Base-by-base conservation (phyloP, 2,113 vertebrate species). In the Notothenia rossii region DNA sequence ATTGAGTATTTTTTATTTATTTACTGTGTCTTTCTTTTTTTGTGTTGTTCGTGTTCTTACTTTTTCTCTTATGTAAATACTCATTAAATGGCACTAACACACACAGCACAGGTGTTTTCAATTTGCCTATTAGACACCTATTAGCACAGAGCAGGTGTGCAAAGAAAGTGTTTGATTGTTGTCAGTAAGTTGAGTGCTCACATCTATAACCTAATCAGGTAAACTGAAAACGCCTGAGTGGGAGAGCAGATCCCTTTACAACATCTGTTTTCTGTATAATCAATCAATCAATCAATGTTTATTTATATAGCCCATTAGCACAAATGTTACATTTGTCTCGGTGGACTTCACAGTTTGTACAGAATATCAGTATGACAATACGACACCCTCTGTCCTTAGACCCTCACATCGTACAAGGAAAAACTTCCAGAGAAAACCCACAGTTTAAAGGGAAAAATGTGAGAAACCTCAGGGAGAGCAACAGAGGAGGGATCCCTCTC, bases 1-100 rank as follows among this genome's bases (percentile, higher is more conserved):
- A 11, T 40, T 40, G 5, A 7, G 36, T 40, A 5, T 13, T 29
- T 48, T 64, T 50, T 40, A 40, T n/a, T 40, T 10, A 40, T 40
- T 40, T 40, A 40, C 36, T 67, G 64, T 20, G 10, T 40, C 36
- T 66, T 25, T 58, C 55, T 58, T 58, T 58, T 58, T 58, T 29
- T 58, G 2, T 29, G 12, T 29, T 22, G 49, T 5, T 51, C 2
- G 3, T 53, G 51, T 53, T 17, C 18, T 53, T 10, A 2, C 55
- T 56, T 58, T 18, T 2, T 51, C 10, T 48, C 49, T 51, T 51
- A 17, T 58, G 13, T 59, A 33, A 59, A 59, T 58, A 13, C 15
- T 58, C 14, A 58, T 58, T 25, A 58, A 58, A 22, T 15, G 25
- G 56, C 33, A 9, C 15, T 5, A 5, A 25, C 22, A 20, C 54